phyloP scores from a whole-genome alignment of 1,140 invertebrate genomes.

The Cataglyphis hispanica region DNA sequence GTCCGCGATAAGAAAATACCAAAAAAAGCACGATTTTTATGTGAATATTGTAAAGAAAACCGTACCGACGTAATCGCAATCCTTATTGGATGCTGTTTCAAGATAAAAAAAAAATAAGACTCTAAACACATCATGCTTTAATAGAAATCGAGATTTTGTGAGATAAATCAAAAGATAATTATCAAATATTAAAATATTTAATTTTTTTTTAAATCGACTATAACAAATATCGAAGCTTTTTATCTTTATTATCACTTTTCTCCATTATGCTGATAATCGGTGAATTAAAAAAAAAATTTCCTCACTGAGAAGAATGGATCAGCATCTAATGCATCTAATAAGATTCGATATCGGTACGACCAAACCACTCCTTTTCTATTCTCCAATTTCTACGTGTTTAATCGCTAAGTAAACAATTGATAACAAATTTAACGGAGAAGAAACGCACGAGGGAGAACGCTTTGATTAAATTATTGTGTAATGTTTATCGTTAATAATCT shows the following conservation, averaged over 20 bases:
- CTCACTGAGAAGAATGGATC: neutral
- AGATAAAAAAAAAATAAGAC: slow-evolving; percentile 6
- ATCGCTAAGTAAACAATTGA: slow-evolving; percentile 78
- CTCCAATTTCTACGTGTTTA: slow-evolving; percentile 84
- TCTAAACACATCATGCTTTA: neutral
- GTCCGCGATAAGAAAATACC: slow-evolving; percentile 70
- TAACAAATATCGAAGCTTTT: neutral
- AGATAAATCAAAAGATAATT: neutral
- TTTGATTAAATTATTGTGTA: slow-evolving; percentile 65
- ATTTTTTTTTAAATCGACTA: neutral
- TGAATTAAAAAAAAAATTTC: neutral
- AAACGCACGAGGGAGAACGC: neutral
- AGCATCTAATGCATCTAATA: slow-evolving; percentile 29
- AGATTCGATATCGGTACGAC: slow-evolving; percentile 61
- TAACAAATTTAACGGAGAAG: slow-evolving; percentile 47
- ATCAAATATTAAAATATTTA: neutral
- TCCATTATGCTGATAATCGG: neutral
- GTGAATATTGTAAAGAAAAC: slow-evolving; percentile 80
- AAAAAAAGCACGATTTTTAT: slow-evolving; percentile 80
- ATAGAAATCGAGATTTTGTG: neutral
- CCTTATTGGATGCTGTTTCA: slow-evolving; percentile 41
- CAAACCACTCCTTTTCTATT: slow-evolving; percentile 82
- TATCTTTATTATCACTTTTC: neutral
- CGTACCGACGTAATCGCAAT: slow-evolving; percentile 34
- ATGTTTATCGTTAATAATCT: slow-evolving; percentile 66